Base-by-base conservation (phyloP, 2,888 invertebrate genomes). In the Tholera decimalis region DNA sequence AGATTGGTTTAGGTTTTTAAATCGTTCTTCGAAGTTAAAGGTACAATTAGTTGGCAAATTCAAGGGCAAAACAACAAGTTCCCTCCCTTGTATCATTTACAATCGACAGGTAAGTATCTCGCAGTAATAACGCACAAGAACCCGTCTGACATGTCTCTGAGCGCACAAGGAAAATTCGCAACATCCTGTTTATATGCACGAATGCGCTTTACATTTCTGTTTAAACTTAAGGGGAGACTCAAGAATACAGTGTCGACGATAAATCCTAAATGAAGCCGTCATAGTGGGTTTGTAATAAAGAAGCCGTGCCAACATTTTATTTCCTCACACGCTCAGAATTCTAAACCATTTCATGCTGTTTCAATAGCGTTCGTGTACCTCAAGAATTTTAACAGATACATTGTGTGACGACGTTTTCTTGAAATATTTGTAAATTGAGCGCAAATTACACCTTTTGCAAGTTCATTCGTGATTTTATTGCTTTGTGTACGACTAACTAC, bases 91-190 rank as follows among this genome's bases (percentile, higher is more conserved):
- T 68, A 81, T 82, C 78, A 71, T 80, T 79, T 72, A 66, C 77
- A 80, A 82, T 83, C 79, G 69, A 79, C 77, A 79, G 81, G 74
- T 77, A 83, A 76, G 55, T 44, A 57, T 54, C 56, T 70, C 77
- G 78, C 68, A 70, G 76, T 83, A 87, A 85, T 85, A 86, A 85
- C 75, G 83, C 76, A 82, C 83, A 78, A 83, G 83, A 86, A 86
- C 84, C 83, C 68, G 82, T 80, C 82, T 55, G 77, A 85, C 87
- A 76, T 74, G 83, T 82, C 76, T 70, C 76, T 72, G 74, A 85
- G 84, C 77, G 83, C 77, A 91, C 82, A 85, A 93, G 93, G 92
- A 94, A 93, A 93, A 93, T 89, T 86, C 83, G 86, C 84, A 65
- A 89, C 87, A 91, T 92, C 91, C 92, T 92, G 92, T 91, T 92